phyloP scores from a whole-genome alignment of 2,797 vertebrate species.

The Oryzias dopingdopingensis region DNA sequence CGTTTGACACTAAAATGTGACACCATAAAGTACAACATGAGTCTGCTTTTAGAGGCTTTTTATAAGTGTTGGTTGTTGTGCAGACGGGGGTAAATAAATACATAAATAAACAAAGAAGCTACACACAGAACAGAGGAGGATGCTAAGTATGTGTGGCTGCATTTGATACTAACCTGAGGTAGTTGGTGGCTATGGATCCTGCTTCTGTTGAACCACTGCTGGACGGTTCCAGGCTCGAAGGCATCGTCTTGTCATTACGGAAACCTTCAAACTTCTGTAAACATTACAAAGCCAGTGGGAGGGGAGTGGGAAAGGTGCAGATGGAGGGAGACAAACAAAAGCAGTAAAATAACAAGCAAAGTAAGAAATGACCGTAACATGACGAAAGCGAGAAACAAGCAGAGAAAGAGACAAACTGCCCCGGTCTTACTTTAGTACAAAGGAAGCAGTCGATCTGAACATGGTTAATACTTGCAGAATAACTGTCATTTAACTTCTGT shows the following conservation, averaged over 20 bases:
- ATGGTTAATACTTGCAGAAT: conserved; percentile 49
- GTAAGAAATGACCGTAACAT: conserved; percentile 26
- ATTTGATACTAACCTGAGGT: conserved; percentile 81
- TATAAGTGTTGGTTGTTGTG: no score
- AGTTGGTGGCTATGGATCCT: conserved; percentile 78
- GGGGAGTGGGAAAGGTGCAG: conserved; percentile 17
- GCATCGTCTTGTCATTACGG: conserved; percentile 92
- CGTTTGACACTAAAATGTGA: no score
- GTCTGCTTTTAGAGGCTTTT: no score
- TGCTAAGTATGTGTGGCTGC: neutral
- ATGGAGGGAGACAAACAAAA: conserved; percentile 39
- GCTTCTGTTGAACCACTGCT: conserved; percentile 85
- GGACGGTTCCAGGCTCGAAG: conserved; percentile 92
- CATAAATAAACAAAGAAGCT: no score
- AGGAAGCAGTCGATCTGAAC: conserved; percentile 5
- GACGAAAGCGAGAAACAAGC: conserved; percentile 6
- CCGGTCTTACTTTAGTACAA: neutral
- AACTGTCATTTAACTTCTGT: conserved; percentile 29
- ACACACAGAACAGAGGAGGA: no score
- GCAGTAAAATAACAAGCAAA: conserved; percentile 35
- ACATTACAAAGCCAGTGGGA: conserved; percentile 15
- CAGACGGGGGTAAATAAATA: no score
- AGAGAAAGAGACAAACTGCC: neutral
- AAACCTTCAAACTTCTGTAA: conserved; percentile 91
- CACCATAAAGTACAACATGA: no score